Evolutionary conservation across 2,888 invertebrate species (phyloP), one percentile per base, ranked within the genome.

Genomic region (Spatulosminthurus flaviceps): DNA sequence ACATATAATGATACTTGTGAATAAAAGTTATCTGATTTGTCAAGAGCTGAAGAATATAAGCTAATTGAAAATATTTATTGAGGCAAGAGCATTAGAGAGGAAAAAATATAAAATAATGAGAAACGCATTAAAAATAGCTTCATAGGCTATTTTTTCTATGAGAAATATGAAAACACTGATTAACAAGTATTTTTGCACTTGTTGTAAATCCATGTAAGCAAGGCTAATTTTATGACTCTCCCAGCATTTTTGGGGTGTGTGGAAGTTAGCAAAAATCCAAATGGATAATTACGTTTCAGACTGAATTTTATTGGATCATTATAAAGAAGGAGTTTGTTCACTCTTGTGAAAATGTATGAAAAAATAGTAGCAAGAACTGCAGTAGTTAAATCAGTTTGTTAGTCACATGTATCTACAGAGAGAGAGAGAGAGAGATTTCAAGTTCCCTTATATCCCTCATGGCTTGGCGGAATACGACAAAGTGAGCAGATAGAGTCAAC

Each of bases 251-350:
- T 2, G 16, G 51, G 51, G n/a, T 51, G 51, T 51, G 51, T 19
- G 16, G 51, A 7, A 19, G 51, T 19, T 51, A 51, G 51, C 51
- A n/a, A 51, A 51, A 51, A 13, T 51, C 51, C n/a, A 51, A 51
- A 51, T n/a, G n/a, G 51, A 51, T 51, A 51, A 51, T 51, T 19
- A 13, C 16, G 16, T 51, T 51, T 51, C 51, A 4, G n/a, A n/a
- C 1, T 19, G 16, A 51, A 2, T 51, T 51, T 51, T 51, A 51
- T 51, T 51, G n/a, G 5, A 13, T 51, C 51, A 51, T 51, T 51
- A 51, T n/a, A 51, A 51, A 51, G 51, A 51, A 51, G 51, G 51
- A n/a, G 51, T 51, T 19, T 51, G 16, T 51, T 51, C 51, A 51
- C 51, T 51, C n/a, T n/a, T n/a, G n/a, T n/a, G n/a, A 2, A n/a